phyloP scores from a whole-genome alignment of 2,888 invertebrate genomes.

The Pilophorus perplexus region DNA sequence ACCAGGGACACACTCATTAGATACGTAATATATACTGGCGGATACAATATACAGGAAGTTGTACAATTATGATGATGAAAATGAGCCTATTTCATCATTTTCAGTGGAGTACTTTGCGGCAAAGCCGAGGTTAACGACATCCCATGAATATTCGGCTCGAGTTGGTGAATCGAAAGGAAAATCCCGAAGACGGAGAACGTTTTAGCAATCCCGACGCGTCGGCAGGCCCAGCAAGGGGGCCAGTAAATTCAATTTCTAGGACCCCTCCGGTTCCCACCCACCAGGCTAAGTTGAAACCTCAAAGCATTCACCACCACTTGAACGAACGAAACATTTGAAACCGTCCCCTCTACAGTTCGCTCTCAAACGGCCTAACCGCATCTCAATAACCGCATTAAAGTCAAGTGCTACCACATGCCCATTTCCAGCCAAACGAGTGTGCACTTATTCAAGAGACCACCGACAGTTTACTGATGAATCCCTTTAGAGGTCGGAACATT shows the following conservation, averaged over 20 bases:
- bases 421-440: conserved; percentile 4
- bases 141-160: too few relatives aligned
- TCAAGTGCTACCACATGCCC: conserved; percentile 34
- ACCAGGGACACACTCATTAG: too few relatives aligned
- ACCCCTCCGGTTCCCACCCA: neutral
- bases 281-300: conserved; percentile 12
- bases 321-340: conserved; percentile 30
- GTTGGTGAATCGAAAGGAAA: conserved; percentile 29
- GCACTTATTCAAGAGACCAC: conserved; percentile 18
- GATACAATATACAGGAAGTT: too few relatives aligned
- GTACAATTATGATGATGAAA: too few relatives aligned
- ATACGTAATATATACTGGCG: too few relatives aligned
- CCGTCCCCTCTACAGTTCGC: conserved; percentile 9
- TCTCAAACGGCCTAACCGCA: conserved; percentile 28
- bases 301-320: conserved; percentile 24
- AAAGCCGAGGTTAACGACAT: too few relatives aligned
- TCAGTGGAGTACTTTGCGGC: too few relatives aligned
- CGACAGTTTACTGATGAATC: too few relatives aligned
- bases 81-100: too few relatives aligned
- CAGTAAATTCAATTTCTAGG: conserved; percentile 28
- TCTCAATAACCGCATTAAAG: conserved; percentile 35
- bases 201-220: too few relatives aligned
- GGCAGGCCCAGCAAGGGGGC: conserved; percentile 14
- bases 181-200: neutral
- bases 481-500: too few relatives aligned